These are phyloP conservation scores for Amia ocellicauda DNA, from an alignment of 2,113 vertebrate species.

Conservation along the genomic window DNA sequence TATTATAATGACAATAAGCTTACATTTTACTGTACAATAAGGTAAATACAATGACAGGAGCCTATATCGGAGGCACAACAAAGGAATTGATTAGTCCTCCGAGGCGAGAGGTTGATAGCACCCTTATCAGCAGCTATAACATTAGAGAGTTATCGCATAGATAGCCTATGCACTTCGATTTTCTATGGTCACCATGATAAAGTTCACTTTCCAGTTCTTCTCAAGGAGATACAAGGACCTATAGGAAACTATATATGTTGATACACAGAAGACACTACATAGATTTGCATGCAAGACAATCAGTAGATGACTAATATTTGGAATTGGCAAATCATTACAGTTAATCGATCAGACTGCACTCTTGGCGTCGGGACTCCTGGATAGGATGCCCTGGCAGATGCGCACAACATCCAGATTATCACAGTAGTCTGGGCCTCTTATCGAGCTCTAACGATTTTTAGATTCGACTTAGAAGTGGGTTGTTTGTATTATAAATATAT, in stretches of 20 bases:
- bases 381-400: constrained; percentile 46
- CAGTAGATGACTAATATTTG: constrained; percentile 62
- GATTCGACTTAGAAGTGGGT: no score
- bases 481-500: no score
- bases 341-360: constrained; percentile 65
- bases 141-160: not conserved
- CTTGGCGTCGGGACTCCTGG: constrained; percentile 56
- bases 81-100: no score
- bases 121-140: no score
- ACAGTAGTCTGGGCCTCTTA: constrained; percentile 47
- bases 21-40: no score
- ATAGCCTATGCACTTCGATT: not conserved
- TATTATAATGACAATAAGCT: no score
- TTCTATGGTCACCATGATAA: constrained; percentile 12
- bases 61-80: no score
- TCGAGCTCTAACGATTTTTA: constrained; percentile 27
- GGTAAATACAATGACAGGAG: no score
- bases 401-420: constrained; percentile 53
- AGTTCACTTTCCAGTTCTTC: constrained; percentile 7
- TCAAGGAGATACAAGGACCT: constrained; percentile 39
- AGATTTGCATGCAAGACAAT: constrained; percentile 55
- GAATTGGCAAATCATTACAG: constrained; percentile 68
- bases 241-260: constrained; percentile 40
- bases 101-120: no score
- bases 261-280: constrained; percentile 38